These are phyloP conservation scores for Oreortyx pictus DNA, from an alignment of 2,797 vertebrate genomes.

Conservation along the genomic window DNA sequence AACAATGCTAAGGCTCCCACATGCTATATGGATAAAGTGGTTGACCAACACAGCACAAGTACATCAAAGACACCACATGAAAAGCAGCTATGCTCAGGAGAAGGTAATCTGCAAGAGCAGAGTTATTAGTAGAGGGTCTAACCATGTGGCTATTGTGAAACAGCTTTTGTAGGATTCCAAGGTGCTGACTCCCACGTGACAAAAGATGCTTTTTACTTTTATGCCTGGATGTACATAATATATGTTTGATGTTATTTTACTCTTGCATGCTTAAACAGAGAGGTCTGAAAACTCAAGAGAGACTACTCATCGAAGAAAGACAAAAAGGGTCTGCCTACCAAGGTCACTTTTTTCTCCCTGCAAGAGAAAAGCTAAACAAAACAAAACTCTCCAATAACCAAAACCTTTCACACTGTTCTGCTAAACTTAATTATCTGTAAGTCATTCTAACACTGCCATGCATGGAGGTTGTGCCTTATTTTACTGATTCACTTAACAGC, in stretches of 20 bases:
- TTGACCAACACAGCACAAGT: not conserved
- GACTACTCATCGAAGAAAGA: conserved; percentile 17
- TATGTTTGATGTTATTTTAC: conserved; percentile 28
- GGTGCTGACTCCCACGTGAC: not conserved
- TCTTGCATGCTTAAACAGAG: conserved; percentile 17
- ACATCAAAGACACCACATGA: not conserved
- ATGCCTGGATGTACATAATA: not conserved
- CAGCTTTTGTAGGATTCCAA: not conserved
- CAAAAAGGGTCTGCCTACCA: conserved; percentile 40
- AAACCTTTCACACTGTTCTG: conserved; percentile 54
- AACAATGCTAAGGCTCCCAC: not conserved
- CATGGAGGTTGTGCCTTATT: not conserved
- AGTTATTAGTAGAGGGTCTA: not conserved
- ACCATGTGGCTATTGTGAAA: not conserved
- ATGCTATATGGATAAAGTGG: not conserved
- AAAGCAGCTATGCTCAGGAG: not conserved
- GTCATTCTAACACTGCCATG: conserved; percentile 28
- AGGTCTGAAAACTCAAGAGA: conserved; percentile 39
- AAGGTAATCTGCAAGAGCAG: not conserved
- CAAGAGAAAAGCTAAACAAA: not conserved
- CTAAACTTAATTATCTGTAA: conserved; percentile 43
- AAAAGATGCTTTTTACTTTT: not conserved
- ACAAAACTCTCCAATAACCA: conserved; percentile 24
- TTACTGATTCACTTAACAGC: conserved; percentile 17
- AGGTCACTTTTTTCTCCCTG: conserved; percentile 4